Base-by-base conservation (phyloP, 2,797 vertebrate genomes). In the Bufotes viridis region DNA sequence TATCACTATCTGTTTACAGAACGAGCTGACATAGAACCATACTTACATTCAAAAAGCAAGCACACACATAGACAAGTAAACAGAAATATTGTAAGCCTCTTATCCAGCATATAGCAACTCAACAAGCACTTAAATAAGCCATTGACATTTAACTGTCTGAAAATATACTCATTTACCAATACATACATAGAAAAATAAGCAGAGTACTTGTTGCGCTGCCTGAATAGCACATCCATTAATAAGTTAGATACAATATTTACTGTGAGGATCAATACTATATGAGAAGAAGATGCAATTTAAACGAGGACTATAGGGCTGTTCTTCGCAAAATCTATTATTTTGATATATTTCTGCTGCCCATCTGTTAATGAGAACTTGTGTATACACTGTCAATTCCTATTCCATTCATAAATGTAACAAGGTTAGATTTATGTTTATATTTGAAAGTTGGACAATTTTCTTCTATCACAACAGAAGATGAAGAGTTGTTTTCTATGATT, bases 71-170 rank as follows among this genome's bases (percentile, higher is more conserved):
- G 84, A 87, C 51, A 82, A 72, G 84, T 81, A 89, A 86, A 89
- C 26, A 87, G 84, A 86, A 75, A 87, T 85, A 70, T 57, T 70
- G 26, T 86, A 87, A 87, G 61, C 84, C 88, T 87, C 84, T 89
- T 89, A 87, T 76, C 74, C 58, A 34, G 72, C 5, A 20, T 82
- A 89, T 79, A 89, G 72, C 84, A 83, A 79, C 88, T 89, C 72
- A 87, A 89, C 80, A 89, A 78, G 61, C 88, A 89, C 88, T 89
- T 83, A 83, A 89, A 83, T 82, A 87, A 83, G 88, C 76, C 61
- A 86, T 89, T 89, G 84, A 89, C 88, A 87, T 86, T 87, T 87
- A 87, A 86, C 84, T 53, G 55, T 78, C 80, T 82, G 53, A 89
- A 89, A 89, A 87, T 86, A 82, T 86, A 87, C 72, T 81, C 34